Evolutionary conservation across 2,797 vertebrate species (phyloP).

Genomic region (Ibycter americanus): DNA sequence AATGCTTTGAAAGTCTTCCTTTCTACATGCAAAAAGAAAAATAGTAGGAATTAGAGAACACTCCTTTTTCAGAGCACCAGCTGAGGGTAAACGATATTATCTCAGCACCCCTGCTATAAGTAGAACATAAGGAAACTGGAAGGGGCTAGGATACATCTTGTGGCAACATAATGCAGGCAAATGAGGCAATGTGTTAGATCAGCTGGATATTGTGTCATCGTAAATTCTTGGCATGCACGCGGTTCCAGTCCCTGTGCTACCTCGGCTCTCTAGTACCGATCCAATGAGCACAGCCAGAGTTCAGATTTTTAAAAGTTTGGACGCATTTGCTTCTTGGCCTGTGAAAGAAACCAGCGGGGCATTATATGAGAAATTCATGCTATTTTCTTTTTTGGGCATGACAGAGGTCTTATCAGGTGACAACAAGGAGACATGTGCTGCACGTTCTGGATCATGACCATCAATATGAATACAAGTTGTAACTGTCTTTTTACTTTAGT

Average conservation of each 20-base stretch:
- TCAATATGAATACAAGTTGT: not conserved
- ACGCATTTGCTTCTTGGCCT: not conserved
- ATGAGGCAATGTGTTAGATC: not conserved
- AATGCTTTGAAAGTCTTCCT: not conserved
- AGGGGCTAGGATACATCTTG: not conserved
- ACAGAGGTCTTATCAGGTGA: not conserved
- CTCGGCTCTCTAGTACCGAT: not conserved
- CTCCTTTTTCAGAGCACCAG: not conserved
- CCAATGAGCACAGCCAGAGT: not conserved
- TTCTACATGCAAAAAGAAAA: not conserved
- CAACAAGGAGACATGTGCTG: not conserved
- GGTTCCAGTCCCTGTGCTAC: not conserved
- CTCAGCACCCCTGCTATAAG: not conserved
- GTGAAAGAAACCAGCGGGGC: not conserved
- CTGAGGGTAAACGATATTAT: not conserved
- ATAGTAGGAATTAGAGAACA: not conserved
- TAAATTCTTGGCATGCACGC: not conserved
- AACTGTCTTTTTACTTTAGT: not conserved
- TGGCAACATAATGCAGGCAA: not conserved
- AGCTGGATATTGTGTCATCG: not conserved
- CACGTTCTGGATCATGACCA: fast-evolving
- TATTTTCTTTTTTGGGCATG: not conserved
- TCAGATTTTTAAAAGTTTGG: not conserved
- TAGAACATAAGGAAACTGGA: not conserved
- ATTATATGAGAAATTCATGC: not conserved